Percentiles rank a stretch among this genome's conserved stretches.
Evolutionary conservation across 2,888 invertebrate genomes (phyloP).

Genomic region (Tenthredo scrophulariae): DNA sequence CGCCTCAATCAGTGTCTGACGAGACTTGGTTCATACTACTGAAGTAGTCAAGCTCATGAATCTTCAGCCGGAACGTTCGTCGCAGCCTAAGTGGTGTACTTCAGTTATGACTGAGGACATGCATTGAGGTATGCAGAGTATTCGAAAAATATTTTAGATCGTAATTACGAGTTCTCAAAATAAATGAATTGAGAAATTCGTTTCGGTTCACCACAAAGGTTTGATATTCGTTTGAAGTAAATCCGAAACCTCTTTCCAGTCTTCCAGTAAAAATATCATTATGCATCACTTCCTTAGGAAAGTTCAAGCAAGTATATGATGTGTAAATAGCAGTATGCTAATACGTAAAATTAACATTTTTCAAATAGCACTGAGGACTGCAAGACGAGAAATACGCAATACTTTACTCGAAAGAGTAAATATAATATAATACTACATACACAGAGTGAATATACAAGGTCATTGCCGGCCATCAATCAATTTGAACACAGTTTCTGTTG

Average conservation of each 20-base stretch:
- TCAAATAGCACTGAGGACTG: not conserved
- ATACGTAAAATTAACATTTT: slow-evolving; percentile 27
- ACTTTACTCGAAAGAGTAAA: slow-evolving; percentile 12
- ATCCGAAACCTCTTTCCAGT: not conserved
- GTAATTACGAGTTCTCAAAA: not conserved
- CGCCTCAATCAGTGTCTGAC: not conserved
- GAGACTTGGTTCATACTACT: not conserved
- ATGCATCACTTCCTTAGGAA: not conserved
- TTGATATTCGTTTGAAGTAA: not conserved
- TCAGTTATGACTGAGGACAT: not conserved
- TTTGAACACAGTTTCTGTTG: not conserved
- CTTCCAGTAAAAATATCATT: not conserved
- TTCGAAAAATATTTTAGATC: not conserved
- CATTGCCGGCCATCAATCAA: not conserved
- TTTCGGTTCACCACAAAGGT: not conserved
- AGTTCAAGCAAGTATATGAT: not conserved
- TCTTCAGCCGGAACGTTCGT: not conserved
- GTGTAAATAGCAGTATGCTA: slow-evolving; percentile 35
- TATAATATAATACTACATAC: not conserved
- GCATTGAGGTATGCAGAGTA: not conserved
- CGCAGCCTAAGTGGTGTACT: not conserved
- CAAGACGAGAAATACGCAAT: slow-evolving; percentile 18
- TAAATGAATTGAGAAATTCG: not conserved
- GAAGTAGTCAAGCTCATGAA: not conserved
- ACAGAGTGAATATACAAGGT: not conserved